Conservation (phyloP, 2,113 vertebrate species). For the Paralichthys olivaceus region DNA sequence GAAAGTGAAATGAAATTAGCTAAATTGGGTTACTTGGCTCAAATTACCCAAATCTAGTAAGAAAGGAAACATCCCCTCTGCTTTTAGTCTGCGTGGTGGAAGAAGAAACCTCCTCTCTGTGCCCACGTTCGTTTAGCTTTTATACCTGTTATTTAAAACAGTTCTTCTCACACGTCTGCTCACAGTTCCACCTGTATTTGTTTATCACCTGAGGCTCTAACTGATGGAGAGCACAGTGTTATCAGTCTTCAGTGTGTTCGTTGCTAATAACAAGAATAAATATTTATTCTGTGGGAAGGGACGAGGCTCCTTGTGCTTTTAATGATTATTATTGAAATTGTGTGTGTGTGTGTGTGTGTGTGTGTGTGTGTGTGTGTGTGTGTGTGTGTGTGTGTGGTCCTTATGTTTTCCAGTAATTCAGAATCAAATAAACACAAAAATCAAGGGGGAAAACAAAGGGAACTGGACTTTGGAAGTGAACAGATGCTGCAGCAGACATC, state of each 20-base stretch:
- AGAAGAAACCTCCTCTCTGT: slow-evolving; percentile 5
- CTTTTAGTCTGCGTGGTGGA: slow-evolving; percentile 8
- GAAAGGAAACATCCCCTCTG: slow-evolving; percentile 50
- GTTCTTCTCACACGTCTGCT: slow-evolving; percentile 18
- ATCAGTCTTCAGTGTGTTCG: slow-evolving; percentile 1
- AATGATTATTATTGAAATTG: not conserved
- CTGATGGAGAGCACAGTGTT: slow-evolving; percentile 17
- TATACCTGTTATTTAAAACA: not conserved
- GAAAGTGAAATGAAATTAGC: slow-evolving; percentile 80
- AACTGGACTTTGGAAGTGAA: too few relatives aligned
- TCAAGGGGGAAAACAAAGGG: not conserved
- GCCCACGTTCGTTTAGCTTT: not conserved
- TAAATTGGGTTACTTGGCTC: slow-evolving; percentile 75
- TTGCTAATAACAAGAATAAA: not conserved
- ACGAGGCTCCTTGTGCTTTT: not conserved
- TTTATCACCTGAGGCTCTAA: slow-evolving; percentile 54
- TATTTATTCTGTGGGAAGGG: not conserved
- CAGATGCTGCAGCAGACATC: not conserved
- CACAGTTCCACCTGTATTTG: slow-evolving; percentile 45
- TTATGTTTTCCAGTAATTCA: too few relatives aligned
- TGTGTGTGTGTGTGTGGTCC: not conserved
- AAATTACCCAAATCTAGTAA: slow-evolving; percentile 62
- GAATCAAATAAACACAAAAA: not conserved
- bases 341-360: not conserved
- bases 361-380: not conserved